phyloP scores from a whole-genome alignment of 2,888 invertebrate species.

The Orchesellides sinensis region DNA sequence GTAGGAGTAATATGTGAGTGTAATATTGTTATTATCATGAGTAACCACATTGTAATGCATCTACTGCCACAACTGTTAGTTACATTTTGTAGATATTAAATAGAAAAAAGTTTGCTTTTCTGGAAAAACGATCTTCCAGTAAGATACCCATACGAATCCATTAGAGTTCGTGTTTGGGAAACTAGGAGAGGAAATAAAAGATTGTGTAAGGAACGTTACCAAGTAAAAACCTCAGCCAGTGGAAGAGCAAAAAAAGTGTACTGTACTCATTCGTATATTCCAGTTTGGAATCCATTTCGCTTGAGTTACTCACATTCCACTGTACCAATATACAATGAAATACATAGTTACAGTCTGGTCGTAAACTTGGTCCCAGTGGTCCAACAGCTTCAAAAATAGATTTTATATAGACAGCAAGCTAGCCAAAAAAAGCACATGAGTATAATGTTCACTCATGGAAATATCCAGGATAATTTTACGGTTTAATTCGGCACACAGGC shows the following conservation, averaged over 20 bases:
- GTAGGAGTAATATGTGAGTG: too few species aligned
- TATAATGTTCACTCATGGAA: not conserved
- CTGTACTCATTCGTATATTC: not conserved
- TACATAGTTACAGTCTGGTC: not conserved
- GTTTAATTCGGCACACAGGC: constrained; percentile 1
- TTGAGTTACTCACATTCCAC: too few species aligned
- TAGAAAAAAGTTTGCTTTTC: not conserved
- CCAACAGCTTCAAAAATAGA: constrained; percentile 14
- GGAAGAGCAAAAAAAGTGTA: not conserved
- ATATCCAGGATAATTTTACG: constrained; percentile 23
- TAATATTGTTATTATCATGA: too few species aligned
- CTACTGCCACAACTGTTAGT: too few species aligned
- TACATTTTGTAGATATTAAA: not conserved
- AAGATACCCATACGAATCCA: not conserved
- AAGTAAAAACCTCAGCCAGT: not conserved
- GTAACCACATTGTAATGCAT: too few species aligned
- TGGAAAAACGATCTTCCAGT: not conserved
- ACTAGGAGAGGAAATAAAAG: constrained; percentile 8
- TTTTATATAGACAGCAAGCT: constrained; percentile 1
- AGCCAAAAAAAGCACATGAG: not conserved
- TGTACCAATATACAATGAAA: too few species aligned
- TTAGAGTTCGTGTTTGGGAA: not conserved
- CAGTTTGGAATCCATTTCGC: not conserved
- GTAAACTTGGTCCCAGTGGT: not conserved
- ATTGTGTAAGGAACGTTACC: constrained; percentile 23